A percentile compares a stretch with the other conserved stretches of the same genome.
Conservation (phyloP, 2,888 invertebrate species). For the Melanargia galathea region DNA sequence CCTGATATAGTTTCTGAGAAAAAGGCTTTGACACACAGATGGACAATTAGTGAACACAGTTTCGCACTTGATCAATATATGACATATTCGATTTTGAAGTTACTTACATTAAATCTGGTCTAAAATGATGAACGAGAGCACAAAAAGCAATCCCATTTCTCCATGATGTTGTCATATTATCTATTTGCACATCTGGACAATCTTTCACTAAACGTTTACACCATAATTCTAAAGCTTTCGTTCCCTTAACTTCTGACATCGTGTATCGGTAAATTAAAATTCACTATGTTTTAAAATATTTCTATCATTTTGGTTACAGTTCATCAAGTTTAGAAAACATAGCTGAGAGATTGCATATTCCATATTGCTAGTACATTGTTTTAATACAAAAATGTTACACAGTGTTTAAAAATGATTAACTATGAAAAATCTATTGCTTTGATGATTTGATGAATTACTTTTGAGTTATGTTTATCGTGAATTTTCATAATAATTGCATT, state of each 20-base stretch:
- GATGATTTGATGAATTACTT: too few species aligned
- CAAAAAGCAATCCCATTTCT: slow-evolving; percentile 97
- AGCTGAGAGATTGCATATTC: slow-evolving; percentile 21
- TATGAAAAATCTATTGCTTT: too few species aligned
- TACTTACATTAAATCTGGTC: slow-evolving; percentile 97
- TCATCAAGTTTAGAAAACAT: slow-evolving; percentile 28
- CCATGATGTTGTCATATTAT: slow-evolving; percentile 98
- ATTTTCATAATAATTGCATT: too few species aligned
- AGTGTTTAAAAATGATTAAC: too few species aligned
- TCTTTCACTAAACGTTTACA: slow-evolving; percentile 94
- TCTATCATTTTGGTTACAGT: slow-evolving; percentile 29
- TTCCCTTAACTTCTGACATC: slow-evolving; percentile 93
- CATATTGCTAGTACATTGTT: slow-evolving; percentile 18
- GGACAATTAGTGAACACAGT: too few species aligned
- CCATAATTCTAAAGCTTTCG: slow-evolving; percentile 96
- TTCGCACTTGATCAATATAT: too few species aligned
- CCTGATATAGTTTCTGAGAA: too few species aligned
- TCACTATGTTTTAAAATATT: slow-evolving; percentile 37
- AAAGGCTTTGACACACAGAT: too few species aligned
- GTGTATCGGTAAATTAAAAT: slow-evolving; percentile 38
- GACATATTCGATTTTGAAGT: background rate
- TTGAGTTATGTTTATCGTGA: too few species aligned
- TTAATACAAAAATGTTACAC: too few species aligned
- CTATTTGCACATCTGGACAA: slow-evolving; percentile 93
- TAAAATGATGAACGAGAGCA: slow-evolving; percentile 97